Percentiles rank a stretch among this genome's conserved stretches.
phyloP scores from a whole-genome alignment of 2,888 invertebrate species.

The Suillia variegata region DNA sequence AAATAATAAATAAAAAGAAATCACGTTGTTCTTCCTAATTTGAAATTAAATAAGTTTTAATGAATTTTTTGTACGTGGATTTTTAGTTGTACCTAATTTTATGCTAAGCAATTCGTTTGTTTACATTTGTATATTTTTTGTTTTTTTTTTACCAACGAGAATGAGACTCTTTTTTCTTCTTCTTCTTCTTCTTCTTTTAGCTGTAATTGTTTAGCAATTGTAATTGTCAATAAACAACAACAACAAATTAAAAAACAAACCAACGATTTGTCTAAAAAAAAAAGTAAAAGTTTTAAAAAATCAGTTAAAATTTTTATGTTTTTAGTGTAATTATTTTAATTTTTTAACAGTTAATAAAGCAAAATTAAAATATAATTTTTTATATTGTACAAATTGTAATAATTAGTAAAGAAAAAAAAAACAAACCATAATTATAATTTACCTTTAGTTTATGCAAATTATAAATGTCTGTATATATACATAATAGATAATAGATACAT shows the following conservation, averaged over 20 bases:
- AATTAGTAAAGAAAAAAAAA: constrained; percentile 44
- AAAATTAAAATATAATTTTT: neutral
- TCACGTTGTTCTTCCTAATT: constrained; percentile 48
- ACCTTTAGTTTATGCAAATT: constrained; percentile 20
- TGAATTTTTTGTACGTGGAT: constrained; percentile 6
- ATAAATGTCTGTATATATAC: constrained; percentile 11
- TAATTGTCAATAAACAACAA: neutral
- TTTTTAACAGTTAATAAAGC: constrained; percentile 21
- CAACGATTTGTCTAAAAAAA: constrained; percentile 14
- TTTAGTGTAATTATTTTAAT: neutral
- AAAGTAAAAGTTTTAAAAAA: constrained; percentile 15
- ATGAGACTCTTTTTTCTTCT: constrained; percentile 43
- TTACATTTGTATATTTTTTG: constrained; percentile 2
- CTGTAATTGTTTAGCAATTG: constrained; percentile 20
- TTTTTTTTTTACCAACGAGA: constrained; percentile 35
- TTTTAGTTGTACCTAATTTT: neutral
- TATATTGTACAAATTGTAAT: constrained; percentile 12
- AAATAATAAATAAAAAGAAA: constrained; percentile 18
- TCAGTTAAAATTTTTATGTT: constrained; percentile 8
- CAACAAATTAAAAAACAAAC: neutral
- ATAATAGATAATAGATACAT: constrained; percentile 22
- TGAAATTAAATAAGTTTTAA: constrained; percentile 16
- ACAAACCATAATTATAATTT: constrained; percentile 25
- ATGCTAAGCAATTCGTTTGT: neutral
- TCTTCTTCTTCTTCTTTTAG: no score